These are phyloP conservation scores for Copsychus sechellarum DNA, from an alignment of 2,113 vertebrate species.

Conservation along the genomic window DNA sequence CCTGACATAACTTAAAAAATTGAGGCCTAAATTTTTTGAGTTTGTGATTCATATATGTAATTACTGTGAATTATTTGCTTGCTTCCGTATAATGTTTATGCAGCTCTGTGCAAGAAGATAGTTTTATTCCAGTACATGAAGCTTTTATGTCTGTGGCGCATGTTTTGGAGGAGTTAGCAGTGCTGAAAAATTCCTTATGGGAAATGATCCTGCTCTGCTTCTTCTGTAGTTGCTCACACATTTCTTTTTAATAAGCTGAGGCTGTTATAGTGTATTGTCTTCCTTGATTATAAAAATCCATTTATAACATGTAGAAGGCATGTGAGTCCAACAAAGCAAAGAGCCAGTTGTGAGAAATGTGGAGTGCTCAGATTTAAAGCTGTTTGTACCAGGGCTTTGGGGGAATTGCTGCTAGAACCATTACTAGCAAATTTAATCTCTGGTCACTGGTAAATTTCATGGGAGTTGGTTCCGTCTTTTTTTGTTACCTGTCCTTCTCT, in stretches of 20 bases:
- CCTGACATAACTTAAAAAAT: not conserved
- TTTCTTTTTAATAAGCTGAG: not conserved
- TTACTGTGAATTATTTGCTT: not conserved
- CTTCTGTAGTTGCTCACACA: not conserved
- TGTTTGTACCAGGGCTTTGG: not conserved
- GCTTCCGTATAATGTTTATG: not conserved
- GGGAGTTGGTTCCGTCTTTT: not conserved
- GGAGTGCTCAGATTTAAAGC: not conserved
- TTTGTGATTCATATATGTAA: not conserved
- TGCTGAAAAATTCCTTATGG: not conserved
- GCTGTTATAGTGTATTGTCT: not conserved
- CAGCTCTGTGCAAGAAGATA: not conserved
- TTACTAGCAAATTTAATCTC: not conserved
- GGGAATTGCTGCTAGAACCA: not conserved
- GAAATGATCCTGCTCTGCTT: not conserved
- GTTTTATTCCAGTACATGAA: not conserved
- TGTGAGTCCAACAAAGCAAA: not conserved
- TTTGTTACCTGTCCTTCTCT: not conserved
- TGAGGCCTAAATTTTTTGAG: not conserved
- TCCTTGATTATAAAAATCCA: not conserved
- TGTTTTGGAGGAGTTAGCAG: not conserved
- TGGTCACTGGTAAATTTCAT: rapidly evolving
- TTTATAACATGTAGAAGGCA: not conserved
- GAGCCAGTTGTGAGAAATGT: not conserved
- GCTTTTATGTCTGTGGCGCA: not conserved